Percentiles rank a stretch among this genome's conserved stretches.
Evolutionary conservation across 2,113 vertebrate species (phyloP).

Genomic region (Silurus asotus): DNA sequence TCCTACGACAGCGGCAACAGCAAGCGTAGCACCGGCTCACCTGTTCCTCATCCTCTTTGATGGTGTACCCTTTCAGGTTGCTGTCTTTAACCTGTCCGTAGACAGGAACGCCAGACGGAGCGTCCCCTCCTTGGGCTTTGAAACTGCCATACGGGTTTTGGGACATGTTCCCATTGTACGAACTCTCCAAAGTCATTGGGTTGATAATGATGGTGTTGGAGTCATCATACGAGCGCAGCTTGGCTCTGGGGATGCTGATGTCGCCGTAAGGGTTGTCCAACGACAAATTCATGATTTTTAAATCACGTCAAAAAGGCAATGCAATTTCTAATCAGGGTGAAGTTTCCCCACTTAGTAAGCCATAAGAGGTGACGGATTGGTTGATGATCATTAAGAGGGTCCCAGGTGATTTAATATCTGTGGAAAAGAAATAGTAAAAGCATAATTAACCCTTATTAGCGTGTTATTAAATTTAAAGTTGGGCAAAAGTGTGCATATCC

Average conservation of each 20-base stretch:
- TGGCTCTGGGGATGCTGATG: slow-evolving; percentile 74
- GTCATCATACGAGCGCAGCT: slow-evolving; percentile 63
- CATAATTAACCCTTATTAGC: neutral
- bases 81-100: slow-evolving; percentile 40
- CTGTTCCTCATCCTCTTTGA: slow-evolving; percentile 41
- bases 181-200: slow-evolving; percentile 53
- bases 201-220: slow-evolving; percentile 64
- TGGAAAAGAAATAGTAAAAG: neutral
- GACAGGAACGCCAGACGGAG: slow-evolving; percentile 57
- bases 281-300: slow-evolving; percentile 69
- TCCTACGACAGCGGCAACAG: slow-evolving; percentile 61
- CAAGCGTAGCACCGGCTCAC: slow-evolving; percentile 57
- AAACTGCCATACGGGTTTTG: slow-evolving; percentile 70
- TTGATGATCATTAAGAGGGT: neutral
- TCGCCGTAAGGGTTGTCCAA: slow-evolving; percentile 77
- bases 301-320: neutral
- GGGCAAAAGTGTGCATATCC: neutral
- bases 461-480: neutral
- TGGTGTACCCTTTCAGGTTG: slow-evolving; percentile 55
- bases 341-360: neutral
- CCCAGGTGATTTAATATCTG: slow-evolving; percentile 6
- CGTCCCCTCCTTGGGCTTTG: slow-evolving; percentile 54
- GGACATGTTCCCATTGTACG: slow-evolving; percentile 54
- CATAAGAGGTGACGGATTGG: neutral
- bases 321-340: neutral